Conservation (phyloP, 2,113 vertebrate genomes). For the Microcebus lehilahytsara region DNA sequence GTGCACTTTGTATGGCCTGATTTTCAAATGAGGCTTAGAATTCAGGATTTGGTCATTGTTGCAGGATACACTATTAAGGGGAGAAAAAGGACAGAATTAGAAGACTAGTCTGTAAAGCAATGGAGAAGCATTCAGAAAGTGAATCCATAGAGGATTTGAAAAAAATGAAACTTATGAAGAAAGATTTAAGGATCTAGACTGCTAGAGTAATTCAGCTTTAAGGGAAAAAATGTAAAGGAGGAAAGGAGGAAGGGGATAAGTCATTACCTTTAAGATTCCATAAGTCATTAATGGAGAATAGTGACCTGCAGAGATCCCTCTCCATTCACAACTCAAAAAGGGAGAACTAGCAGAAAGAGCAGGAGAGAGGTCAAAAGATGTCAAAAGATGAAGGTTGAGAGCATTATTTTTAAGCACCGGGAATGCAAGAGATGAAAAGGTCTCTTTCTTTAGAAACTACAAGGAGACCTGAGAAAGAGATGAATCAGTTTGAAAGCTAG, state of each 20-base stretch:
- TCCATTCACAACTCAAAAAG: conserved; percentile 17
- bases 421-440: not conserved
- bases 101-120: conserved; percentile 6
- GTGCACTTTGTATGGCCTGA: conserved; percentile 45
- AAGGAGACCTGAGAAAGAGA: not conserved
- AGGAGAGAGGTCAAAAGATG: not conserved
- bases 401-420: not conserved
- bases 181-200: conserved; percentile 42
- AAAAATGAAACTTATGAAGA: conserved; percentile 33
- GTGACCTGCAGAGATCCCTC: not conserved
- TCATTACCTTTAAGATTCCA: conserved; percentile 47
- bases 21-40: conserved; percentile 32
- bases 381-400: not conserved
- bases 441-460: conserved; percentile 12
- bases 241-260: not conserved
- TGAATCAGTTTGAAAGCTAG: not conserved
- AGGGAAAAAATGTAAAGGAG: not conserved
- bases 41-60: conserved; percentile 20
- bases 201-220: conserved; percentile 35
- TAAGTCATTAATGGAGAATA: conserved; percentile 15
- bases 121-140: conserved; percentile 10
- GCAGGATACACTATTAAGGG: not conserved
- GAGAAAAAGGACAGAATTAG: conserved; percentile 20
- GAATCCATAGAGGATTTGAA: conserved; percentile 5
- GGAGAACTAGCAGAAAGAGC: not conserved